A percentile compares a stretch with the other conserved stretches of the same genome.
These are phyloP conservation scores for Pseudococcus jackbeardsleyi DNA, from an alignment of 2,888 invertebrate genomes.

Conservation along the genomic window DNA sequence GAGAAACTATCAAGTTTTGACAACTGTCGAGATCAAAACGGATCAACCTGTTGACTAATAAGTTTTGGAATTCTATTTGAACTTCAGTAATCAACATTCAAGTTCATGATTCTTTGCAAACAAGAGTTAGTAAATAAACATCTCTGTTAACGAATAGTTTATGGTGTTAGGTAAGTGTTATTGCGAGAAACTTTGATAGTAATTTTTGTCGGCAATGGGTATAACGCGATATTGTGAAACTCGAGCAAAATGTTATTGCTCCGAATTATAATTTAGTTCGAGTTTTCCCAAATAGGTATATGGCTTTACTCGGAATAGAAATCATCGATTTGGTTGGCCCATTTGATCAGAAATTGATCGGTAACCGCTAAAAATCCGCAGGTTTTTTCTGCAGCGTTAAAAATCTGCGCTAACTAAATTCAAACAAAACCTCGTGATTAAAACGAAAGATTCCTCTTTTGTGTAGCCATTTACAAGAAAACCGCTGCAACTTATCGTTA, in stretches of 20 bases:
- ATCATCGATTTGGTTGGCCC: background rate
- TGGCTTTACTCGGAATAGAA: background rate
- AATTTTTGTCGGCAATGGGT: slow-evolving; percentile 12
- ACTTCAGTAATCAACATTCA: slow-evolving; percentile 55
- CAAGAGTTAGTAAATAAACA: slow-evolving; percentile 44
- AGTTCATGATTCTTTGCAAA: slow-evolving; percentile 49
- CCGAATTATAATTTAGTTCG: background rate
- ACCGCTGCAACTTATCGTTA: slow-evolving; percentile 29
- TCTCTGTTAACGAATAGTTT: slow-evolving; percentile 46
- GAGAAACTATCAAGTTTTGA: slow-evolving; percentile 32
- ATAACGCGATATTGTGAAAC: background rate
- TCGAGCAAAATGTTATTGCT: slow-evolving; percentile 15
- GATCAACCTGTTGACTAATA: slow-evolving; percentile 47
- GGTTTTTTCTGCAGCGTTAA: background rate
- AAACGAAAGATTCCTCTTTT: background rate
- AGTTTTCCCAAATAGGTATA: background rate
- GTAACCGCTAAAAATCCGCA: background rate
- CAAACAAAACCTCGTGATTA: slow-evolving; percentile 20
- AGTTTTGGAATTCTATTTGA: slow-evolving; percentile 45
- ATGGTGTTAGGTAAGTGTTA: slow-evolving; percentile 44
- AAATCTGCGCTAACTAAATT: background rate
- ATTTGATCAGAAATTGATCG: background rate
- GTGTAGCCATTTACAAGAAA: background rate
- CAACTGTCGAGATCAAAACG: slow-evolving; percentile 38
- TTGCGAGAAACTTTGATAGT: slow-evolving; percentile 43